phyloP scores from a whole-genome alignment of 2,113 vertebrate genomes.

The Tauraco erythrolophus region DNA sequence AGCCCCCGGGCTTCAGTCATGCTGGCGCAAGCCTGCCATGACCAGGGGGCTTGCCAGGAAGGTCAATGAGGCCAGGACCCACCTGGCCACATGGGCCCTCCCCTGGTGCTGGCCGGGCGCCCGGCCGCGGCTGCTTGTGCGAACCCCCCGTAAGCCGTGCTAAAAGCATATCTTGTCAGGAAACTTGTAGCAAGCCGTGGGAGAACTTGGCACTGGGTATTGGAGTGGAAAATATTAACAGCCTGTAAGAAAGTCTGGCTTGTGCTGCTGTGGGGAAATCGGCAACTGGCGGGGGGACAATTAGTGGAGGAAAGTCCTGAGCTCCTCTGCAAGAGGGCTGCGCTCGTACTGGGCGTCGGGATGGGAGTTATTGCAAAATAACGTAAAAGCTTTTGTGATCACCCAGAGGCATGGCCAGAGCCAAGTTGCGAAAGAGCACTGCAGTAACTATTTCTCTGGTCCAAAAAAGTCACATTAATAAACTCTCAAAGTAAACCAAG shows the following conservation, averaged over 20 bases:
- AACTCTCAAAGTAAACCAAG: background rate
- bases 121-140: background rate
- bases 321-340: background rate
- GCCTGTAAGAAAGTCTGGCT: constrained; percentile 72
- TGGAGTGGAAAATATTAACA: constrained; percentile 73
- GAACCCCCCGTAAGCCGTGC: background rate
- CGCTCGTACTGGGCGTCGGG: background rate
- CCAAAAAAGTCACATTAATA: background rate
- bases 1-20: background rate
- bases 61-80: background rate
- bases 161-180: constrained; percentile 67
- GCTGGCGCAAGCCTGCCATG: accelerated
- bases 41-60: background rate
- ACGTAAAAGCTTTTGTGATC: constrained; percentile 42
- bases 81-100: background rate
- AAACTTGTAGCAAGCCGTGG: constrained; percentile 64
- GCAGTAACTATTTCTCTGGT: background rate
- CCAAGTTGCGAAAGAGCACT: constrained; percentile 60
- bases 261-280: constrained; percentile 53
- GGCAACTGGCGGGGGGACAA: constrained; percentile 57
- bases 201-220: constrained; percentile 70
- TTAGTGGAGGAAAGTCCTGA: constrained; percentile 70
- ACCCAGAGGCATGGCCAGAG: background rate
- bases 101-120: background rate
- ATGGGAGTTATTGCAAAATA: constrained; percentile 21